Percentiles rank a stretch among this genome's conserved stretches.
Conservation (phyloP, 2,888 invertebrate genomes). For the Amiota communis region DNA sequence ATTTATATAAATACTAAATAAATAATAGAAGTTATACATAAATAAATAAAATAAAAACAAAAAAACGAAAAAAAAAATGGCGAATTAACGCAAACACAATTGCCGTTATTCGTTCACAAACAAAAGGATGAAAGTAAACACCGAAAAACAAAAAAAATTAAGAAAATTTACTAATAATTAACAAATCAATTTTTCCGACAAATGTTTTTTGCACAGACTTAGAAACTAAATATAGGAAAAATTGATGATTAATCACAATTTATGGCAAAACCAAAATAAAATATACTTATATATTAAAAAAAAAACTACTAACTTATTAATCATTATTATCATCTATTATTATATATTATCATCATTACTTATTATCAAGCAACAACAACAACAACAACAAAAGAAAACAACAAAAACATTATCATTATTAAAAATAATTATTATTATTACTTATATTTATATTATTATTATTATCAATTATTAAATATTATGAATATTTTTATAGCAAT, state of each 20-base stretch:
- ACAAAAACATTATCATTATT: conserved; percentile 43
- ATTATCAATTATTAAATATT: no score
- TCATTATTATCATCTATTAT: conserved; percentile 61
- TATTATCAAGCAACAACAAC: conserved; percentile 38
- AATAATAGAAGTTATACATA: conserved; percentile 60
- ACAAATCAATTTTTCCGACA: conserved; percentile 55
- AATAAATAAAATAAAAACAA: conserved; percentile 53
- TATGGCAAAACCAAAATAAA: conserved; percentile 38
- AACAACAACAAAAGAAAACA: conserved; percentile 47
- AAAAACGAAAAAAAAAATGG: conserved; percentile 51
- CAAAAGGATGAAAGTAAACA: conserved; percentile 71
- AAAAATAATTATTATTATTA: no score
- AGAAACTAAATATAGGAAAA: conserved; percentile 41
- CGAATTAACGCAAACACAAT: conserved; percentile 60
- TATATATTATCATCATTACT: conserved; percentile 31
- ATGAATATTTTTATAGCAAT: no score
- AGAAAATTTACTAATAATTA: conserved; percentile 50
- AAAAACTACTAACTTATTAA: conserved; percentile 36
- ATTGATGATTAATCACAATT: conserved; percentile 56
- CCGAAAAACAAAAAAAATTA: conserved; percentile 66
- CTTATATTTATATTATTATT: no score
- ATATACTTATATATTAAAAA: no score
- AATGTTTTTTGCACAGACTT: not conserved
- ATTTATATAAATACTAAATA: conserved; percentile 39
- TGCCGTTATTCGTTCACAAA: conserved; percentile 66